Conservation (phyloP, 2,888 invertebrate genomes). For the Muscina levida region DNA sequence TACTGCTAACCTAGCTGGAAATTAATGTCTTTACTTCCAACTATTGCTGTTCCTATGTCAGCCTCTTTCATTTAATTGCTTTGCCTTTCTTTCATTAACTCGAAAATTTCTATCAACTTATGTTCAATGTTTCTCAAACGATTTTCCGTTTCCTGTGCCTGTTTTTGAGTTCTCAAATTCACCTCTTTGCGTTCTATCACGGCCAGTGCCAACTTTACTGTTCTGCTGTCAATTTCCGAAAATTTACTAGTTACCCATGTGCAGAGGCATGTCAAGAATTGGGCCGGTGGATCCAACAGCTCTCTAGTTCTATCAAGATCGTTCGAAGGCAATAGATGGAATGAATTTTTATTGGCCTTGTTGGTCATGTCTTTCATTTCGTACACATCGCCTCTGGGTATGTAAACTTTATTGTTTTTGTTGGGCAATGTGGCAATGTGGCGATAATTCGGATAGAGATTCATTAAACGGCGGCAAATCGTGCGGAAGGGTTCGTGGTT, state of each 20-base stretch:
- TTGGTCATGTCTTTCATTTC: conserved; percentile 79
- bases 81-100: conserved; percentile 68
- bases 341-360: conserved; percentile 76
- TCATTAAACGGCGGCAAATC: conserved; percentile 81
- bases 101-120: conserved; percentile 73
- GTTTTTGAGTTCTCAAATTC: conserved; percentile 76
- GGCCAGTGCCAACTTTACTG: conserved; percentile 83
- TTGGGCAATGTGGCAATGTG: conserved; percentile 86
- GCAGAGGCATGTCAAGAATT: conserved; percentile 75
- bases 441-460: conserved; percentile 85
- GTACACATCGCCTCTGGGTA: conserved; percentile 80
- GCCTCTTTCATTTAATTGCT: not conserved
- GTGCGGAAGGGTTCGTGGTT: conserved; percentile 74
- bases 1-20: no score
- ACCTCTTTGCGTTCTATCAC: conserved; percentile 80
- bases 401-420: conserved; percentile 82
- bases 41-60: no score
- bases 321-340: conserved; percentile 72
- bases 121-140: conserved; percentile 76
- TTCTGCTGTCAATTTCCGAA: conserved; percentile 82
- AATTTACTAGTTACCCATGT: conserved; percentile 74
- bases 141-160: conserved; percentile 71
- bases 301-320: conserved; percentile 71
- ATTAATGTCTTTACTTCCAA: no score
- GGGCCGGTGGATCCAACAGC: conserved; percentile 74